Base-by-base conservation (phyloP, 2,797 vertebrate species). In the Lepus townsendii region DNA sequence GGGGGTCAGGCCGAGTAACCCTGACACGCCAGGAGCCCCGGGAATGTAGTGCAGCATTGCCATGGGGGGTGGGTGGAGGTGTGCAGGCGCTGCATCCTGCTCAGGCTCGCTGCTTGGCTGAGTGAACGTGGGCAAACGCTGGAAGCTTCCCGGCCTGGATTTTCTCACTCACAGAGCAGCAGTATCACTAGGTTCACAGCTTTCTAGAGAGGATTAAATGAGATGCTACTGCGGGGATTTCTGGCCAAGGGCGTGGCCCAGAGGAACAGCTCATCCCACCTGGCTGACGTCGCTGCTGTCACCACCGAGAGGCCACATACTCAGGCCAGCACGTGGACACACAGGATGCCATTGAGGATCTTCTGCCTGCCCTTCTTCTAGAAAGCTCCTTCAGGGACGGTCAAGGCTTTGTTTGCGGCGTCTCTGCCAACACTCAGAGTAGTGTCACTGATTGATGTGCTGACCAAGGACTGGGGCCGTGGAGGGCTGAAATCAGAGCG, bases 381-480 rank as follows among this genome's bases (percentile, higher is more conserved):
- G 14, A 30, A 77, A 6, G 63, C 38, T 24, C 35, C 27, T 62
- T 27, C 35, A 42, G 76, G 14, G 66, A 79, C 89, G 30, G 62
- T 42, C 84, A 77, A 7, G 32, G 50, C 68, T 91, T 91, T 20
- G 27, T 35, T 63, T 71, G 38, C 19, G 17, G 26, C 30, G 11
- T 86, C 69, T 92, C 52, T 78, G 88, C 22, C 38, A 89, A 68
- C 62, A 60, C 68, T 75, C 32, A n/a, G 92, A 77, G 52, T 27
- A 52, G 9, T 50, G 19, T 20, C 26, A 8, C 13, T 73, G 22
- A 47, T 52, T 69, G 83, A n/a, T 54, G 80, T 83, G 62, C 72
- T 89, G 88, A 50, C 66, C 30, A 71, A 91, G 66, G 54, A 69
- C 65, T 78, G 89, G 30, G 42, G 27, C 10, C 8, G 13, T 63